Evolutionary conservation across 2,797 vertebrate species (phyloP), one percentile per base, ranked within the genome.

Genomic region (Champsocephalus gunnari): DNA sequence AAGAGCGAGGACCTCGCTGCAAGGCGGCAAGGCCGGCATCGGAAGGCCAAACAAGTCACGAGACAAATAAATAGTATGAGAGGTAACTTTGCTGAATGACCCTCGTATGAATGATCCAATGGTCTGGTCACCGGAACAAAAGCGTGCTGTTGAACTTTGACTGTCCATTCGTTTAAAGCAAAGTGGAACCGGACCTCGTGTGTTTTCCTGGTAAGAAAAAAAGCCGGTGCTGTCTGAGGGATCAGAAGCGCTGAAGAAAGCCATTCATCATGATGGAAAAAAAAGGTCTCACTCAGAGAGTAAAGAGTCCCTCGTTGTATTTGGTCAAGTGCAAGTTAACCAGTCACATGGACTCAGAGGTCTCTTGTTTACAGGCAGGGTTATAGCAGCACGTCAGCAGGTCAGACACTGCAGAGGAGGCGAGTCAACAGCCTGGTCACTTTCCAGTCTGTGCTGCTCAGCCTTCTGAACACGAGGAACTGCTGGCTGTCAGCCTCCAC

Each of bases 121-220:
- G 34, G 73, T 70, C 66, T 53, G 48, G 51, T 73, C 49, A 34
- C 12, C 56, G 32, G 54, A 74, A 83, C 71, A 83, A 80, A 51
- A 80, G 48, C 65, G n/a, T 9, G 41, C 59, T 66, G 75, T 76
- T 88, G 86, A 88, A 80, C 87, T 91, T 69, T 81, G 59, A 38
- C 9, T 51, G 57, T 48, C 55, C 3, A 21, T 50, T 67, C 66
- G 70, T 63, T 55, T 34, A 71, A 14, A 77, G 64, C 74, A 43
- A 73, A 85, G 77, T 76, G 49, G 62, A 81, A 71, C 75, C 6
- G 65, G 77, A 87, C 78, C 72, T 74, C 13, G 19, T 49, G 43
- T 34, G 58, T 77, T 78, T 64, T 64, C 66, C 16, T 12, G 1
- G 19, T 16, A 56, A 32, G 6, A 59, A n/a, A 47, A 21, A 68